These are phyloP conservation scores for Gulo gulo DNA, from an alignment of 2,113 vertebrate species.

Conservation along the genomic window DNA sequence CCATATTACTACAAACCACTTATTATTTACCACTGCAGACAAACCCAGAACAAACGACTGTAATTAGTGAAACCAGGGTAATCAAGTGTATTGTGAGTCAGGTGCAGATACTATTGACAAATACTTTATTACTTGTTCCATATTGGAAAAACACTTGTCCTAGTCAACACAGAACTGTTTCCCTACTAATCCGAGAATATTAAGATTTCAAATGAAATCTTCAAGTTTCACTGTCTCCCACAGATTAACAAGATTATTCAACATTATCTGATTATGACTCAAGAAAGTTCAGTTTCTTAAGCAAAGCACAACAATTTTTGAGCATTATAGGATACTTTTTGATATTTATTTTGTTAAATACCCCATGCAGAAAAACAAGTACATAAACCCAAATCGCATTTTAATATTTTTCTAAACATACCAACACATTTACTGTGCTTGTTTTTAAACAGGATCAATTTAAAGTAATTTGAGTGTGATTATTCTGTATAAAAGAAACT, in stretches of 20 bases:
- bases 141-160: constrained; percentile 71
- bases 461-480: constrained; percentile 25
- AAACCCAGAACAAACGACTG: constrained; percentile 68
- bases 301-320: not conserved
- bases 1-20: constrained; percentile 18
- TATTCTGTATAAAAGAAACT: not conserved
- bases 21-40: constrained; percentile 46
- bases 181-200: constrained; percentile 75
- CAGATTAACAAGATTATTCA: constrained; percentile 31
- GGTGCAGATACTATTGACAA: constrained; percentile 73
- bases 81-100: constrained; percentile 30
- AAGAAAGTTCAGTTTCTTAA: constrained; percentile 23
- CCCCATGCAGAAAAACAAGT: not conserved
- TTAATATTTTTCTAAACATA: constrained; percentile 41
- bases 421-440: constrained; percentile 4
- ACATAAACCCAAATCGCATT: not conserved
- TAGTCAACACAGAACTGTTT: constrained; percentile 49
- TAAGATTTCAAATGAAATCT: constrained; percentile 76
- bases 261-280: constrained; percentile 21
- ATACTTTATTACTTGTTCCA: constrained; percentile 61
- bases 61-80: constrained; percentile 74
- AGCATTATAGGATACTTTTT: not conserved
- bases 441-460: constrained; percentile 58
- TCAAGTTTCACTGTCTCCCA: constrained; percentile 54
- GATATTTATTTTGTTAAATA: constrained; percentile 11